Conservation (phyloP, 2,113 vertebrate species). For the Scopus umbretta region DNA sequence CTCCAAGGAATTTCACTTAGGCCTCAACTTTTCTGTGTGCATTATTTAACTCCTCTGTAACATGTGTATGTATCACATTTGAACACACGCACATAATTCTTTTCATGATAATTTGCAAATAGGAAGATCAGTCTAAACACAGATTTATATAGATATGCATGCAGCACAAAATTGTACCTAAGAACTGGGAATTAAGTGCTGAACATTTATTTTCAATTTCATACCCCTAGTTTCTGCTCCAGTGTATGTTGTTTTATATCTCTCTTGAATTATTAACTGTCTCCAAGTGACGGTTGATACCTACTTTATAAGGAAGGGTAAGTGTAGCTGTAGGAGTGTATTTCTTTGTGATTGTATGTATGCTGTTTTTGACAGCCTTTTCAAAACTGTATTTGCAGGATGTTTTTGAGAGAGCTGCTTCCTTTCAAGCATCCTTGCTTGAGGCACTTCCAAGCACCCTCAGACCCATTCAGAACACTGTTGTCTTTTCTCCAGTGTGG, state of each 20-base stretch:
- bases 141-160: background rate
- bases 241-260: background rate
- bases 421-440: background rate
- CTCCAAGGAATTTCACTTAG: background rate
- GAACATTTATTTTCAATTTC: background rate
- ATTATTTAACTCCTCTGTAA: background rate
- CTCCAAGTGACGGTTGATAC: background rate
- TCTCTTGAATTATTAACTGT: background rate
- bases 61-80: accelerated
- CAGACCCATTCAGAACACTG: background rate
- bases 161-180: background rate
- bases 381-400: background rate
- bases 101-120: background rate
- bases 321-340: background rate
- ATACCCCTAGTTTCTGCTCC: background rate
- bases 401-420: background rate
- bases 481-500: background rate
- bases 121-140: background rate
- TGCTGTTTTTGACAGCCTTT: background rate
- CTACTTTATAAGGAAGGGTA: background rate
- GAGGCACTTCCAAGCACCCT: background rate
- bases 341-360: background rate
- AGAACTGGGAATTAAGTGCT: background rate
- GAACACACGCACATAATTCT: background rate
- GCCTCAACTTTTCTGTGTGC: background rate